These are phyloP conservation scores for Pseudoips prasinana DNA, from an alignment of 2,888 invertebrate species.

Conservation along the genomic window DNA sequence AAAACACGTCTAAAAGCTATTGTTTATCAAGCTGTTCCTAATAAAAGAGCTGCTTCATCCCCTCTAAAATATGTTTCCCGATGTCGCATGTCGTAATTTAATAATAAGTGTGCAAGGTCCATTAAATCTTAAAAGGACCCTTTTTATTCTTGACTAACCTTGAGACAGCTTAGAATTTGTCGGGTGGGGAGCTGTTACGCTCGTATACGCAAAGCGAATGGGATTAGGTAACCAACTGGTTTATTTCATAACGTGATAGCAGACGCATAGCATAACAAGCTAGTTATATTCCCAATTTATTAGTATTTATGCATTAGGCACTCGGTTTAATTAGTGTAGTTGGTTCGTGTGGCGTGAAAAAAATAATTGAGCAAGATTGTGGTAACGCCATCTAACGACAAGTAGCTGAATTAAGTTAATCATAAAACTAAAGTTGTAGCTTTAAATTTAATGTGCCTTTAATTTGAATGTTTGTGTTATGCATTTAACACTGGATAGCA, in stretches of 20 bases:
- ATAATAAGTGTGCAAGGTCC: conserved; percentile 12
- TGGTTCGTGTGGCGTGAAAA: conserved; percentile 2
- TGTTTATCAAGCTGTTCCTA: too few relatives aligned
- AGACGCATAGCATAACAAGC: conserved; percentile 26
- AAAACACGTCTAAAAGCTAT: too few relatives aligned
- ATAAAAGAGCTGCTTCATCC: too few relatives aligned
- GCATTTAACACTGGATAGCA: too few relatives aligned
- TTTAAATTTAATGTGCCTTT: too few relatives aligned
- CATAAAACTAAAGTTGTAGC: too few relatives aligned
- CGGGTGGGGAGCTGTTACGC: conserved; percentile 26
- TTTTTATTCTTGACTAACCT: conserved; percentile 32
- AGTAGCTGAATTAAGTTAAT: conserved; percentile 30
- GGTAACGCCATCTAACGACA: conserved; percentile 46
- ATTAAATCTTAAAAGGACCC: conserved; percentile 29
- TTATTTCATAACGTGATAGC: conserved; percentile 33
- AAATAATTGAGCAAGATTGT: too few relatives aligned
- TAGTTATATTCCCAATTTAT: conserved; percentile 29
- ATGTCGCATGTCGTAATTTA: conserved; percentile 19
- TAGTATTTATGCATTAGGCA: conserved; percentile 16
- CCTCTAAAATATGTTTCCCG: not conserved
- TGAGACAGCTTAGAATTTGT: conserved; percentile 23
- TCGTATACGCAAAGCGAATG: conserved; percentile 14
- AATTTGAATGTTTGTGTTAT: too few relatives aligned
- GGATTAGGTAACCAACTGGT: conserved; percentile 32
- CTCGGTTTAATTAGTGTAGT: conserved; percentile 14